Evolutionary conservation across 1,140 invertebrate genomes (phyloP), one percentile per base, ranked within the genome.

Genomic region (Papilio polytes): DNA sequence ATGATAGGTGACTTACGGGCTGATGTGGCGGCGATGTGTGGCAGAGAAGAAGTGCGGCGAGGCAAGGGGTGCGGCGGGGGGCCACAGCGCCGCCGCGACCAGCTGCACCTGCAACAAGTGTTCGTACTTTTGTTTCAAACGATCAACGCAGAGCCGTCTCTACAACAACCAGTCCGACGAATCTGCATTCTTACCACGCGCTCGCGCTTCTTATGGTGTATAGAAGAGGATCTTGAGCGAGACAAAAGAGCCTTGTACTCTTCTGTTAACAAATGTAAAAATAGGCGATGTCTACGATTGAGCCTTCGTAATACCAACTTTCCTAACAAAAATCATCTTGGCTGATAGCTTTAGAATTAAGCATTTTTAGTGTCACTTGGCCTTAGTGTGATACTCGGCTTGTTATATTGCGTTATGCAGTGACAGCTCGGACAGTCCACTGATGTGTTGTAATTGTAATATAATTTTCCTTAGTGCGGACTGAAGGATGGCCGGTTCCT

Each of bases 11-110:
- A 87, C 85, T 85, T 81, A 92, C 91, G 87, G 87, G 48, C 85
- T 86, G 12, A 88, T 82, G 48, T 88, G 87, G n/a, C 86, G 89
- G 20, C 86, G 73, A 36, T 87, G 86, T 44, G 72, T 78, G n/a
- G 78, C 56, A 48, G 80, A 82, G 82, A 87, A 89, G 56, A 84
- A 81, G 10, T 78, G 85, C 59, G 81, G 85, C 9, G 80, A 81
- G 1, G 80, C 76, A 0, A 89, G 87, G 0, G 36, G 36, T 8
- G 36, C 36, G 1, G 80, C 9, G 46, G 46, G 46, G 0, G 87
- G 88, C n/a, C 83, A 82, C 36, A 89, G 76, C 13, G 85, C 82
- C 26, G 83, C 86, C 48, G 87, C 12, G 13, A 85, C 31, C 31
- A 81, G 84, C 84, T 89, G 86, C n/a, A 56, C 18, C 85, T 88